These are phyloP conservation scores for Luehdorfia chinensis DNA, from an alignment of 1,140 invertebrate species.

Conservation along the genomic window DNA sequence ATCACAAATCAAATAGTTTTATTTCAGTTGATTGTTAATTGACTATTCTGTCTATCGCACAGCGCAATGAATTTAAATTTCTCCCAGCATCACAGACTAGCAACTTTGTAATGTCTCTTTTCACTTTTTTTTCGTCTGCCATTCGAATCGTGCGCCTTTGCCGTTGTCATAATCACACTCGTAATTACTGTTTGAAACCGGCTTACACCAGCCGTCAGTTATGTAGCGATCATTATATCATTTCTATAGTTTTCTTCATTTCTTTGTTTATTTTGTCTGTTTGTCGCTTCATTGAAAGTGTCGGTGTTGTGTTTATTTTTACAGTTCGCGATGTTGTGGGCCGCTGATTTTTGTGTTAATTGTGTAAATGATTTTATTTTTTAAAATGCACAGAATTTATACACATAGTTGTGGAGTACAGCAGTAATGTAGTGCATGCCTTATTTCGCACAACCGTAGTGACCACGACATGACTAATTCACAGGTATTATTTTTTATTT, in stretches of 20 bases:
- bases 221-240: conserved; percentile 33
- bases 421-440: conserved; percentile 71
- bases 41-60: conserved; percentile 16
- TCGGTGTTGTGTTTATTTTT: conserved; percentile 56
- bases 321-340: conserved; percentile 69
- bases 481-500: conserved; percentile 59
- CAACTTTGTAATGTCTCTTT: conserved; percentile 48
- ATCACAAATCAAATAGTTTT: conserved; percentile 19
- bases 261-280: conserved; percentile 41
- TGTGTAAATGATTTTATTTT: conserved; percentile 59
- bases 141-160: conserved; percentile 48
- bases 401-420: conserved; percentile 57
- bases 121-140: conserved; percentile 71
- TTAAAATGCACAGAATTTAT: conserved; percentile 67
- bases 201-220: conserved; percentile 27
- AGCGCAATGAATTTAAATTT: conserved; percentile 44
- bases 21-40: conserved; percentile 21
- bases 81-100: conserved; percentile 48
- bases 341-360: conserved; percentile 59
- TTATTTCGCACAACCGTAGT: conserved; percentile 60
- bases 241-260: conserved; percentile 39
- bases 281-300: conserved; percentile 64
- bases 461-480: conserved; percentile 72
- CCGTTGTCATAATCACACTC: conserved; percentile 45
- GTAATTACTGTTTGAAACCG: conserved; percentile 47